Evolutionary conservation across 23 tunicate genomes (phyloP).

Genomic region (Diplosoma virens): DNA sequence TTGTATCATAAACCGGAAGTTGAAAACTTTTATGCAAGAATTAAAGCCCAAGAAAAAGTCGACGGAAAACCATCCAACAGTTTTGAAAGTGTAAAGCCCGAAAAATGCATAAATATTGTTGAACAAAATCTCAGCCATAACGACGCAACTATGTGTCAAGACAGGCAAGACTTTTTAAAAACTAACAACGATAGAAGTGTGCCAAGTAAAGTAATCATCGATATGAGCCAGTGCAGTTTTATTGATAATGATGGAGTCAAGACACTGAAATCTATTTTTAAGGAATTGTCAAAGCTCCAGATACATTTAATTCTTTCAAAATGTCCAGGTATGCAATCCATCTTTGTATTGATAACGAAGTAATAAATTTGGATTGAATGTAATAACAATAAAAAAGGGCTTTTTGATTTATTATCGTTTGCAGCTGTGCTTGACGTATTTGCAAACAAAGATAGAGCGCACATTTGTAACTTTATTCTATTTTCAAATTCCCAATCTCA

Average conservation of each 20-base stretch:
- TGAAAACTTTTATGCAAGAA: no score
- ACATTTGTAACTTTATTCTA: no score
- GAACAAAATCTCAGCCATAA: no score
- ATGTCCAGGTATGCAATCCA: slow-evolving; percentile 41
- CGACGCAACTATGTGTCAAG: not conserved
- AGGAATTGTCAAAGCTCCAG: slow-evolving; percentile 27
- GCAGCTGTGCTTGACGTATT: no score
- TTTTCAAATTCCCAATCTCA: no score
- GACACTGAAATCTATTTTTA: slow-evolving; percentile 23
- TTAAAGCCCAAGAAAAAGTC: no score
- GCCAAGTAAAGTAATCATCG: slow-evolving; percentile 38
- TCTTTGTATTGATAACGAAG: not conserved
- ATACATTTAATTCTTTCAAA: slow-evolving; percentile 28
- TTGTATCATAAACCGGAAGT: not conserved
- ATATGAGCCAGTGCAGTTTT: slow-evolving; percentile 63
- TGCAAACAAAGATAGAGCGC: no score
- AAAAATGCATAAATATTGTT: not conserved
- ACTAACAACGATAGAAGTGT: not conserved
- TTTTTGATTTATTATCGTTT: no score
- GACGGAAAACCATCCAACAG: not conserved
- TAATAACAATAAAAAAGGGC: no score
- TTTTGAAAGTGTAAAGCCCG: not conserved
- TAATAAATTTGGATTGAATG: no score
- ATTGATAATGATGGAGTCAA: slow-evolving; percentile 88
- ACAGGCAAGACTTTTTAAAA: not conserved